These are phyloP conservation scores for Chironomus striatipennis DNA, from an alignment of 1,140 invertebrate species.

Conservation along the genomic window DNA sequence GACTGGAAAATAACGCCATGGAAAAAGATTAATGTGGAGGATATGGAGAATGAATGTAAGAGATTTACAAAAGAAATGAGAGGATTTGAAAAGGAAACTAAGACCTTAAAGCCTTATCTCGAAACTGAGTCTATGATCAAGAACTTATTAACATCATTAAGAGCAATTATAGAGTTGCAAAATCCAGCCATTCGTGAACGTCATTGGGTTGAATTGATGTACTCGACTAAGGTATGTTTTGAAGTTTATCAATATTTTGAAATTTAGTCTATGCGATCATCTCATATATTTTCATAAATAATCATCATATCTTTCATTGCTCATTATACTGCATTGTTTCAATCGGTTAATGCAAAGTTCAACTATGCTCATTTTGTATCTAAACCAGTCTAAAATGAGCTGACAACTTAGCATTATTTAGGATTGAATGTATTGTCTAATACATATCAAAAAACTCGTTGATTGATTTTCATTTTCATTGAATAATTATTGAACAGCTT, in stretches of 20 bases:
- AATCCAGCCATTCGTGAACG: conserved; percentile 78
- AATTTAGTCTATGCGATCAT: not conserved
- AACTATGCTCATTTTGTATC: not conserved
- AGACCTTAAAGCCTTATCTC: conserved; percentile 63
- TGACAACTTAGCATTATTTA: too few species aligned
- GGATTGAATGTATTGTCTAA: not conserved
- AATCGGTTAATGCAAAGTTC: not conserved
- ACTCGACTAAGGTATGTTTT: conserved; percentile 60
- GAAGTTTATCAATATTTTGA: not conserved
- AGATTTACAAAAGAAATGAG: conserved; percentile 71
- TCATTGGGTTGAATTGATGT: conserved; percentile 83
- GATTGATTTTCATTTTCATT: conserved; percentile 19
- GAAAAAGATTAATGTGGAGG: conserved; percentile 78
- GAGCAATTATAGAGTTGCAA: conserved; percentile 77
- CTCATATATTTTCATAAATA: not conserved
- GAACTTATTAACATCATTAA: conserved; percentile 67
- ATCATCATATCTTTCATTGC: not conserved
- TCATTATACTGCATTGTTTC: not conserved
- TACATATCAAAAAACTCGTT: not conserved
- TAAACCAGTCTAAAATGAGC: too few species aligned
- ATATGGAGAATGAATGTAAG: conserved; percentile 83
- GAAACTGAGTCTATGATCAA: conserved; percentile 57
- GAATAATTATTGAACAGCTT: conserved; percentile 25
- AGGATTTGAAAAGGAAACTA: conserved; percentile 71
- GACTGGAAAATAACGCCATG: conserved; percentile 80